phyloP scores from a whole-genome alignment of 2,797 vertebrate species.

The Acipenser transmontanus region DNA sequence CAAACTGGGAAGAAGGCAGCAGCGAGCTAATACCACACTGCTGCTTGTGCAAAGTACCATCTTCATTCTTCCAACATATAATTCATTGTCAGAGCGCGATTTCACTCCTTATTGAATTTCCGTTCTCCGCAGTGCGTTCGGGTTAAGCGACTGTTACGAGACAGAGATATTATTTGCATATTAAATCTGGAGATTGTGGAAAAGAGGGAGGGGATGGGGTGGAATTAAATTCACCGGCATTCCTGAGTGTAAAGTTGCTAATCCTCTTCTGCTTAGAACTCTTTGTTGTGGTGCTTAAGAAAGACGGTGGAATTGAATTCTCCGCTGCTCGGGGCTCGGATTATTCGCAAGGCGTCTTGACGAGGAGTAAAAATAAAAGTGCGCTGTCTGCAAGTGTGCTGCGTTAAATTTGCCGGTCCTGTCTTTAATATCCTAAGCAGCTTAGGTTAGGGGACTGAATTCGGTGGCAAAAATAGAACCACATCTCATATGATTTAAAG shows the following conservation, averaged over 20 bases:
- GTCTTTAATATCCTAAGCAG: slow-evolving; percentile 58
- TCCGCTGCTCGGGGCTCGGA: slow-evolving; percentile 57
- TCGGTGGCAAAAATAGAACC: too few species aligned
- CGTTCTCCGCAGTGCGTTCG: not conserved
- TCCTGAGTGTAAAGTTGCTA: slow-evolving; percentile 54
- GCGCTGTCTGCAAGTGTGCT: slow-evolving; percentile 61
- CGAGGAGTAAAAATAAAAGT: slow-evolving; percentile 71
- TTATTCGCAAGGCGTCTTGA: slow-evolving; percentile 72
- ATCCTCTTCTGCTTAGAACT: slow-evolving; percentile 68
- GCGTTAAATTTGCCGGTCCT: slow-evolving; percentile 65
- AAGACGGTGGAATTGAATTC: slow-evolving; percentile 68
- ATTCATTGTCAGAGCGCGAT: slow-evolving; percentile 3
- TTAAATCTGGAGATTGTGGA: slow-evolving; percentile 60
- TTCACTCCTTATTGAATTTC: slow-evolving; percentile 13
- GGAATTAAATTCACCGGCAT: slow-evolving; percentile 70
- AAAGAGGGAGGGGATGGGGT: slow-evolving; percentile 34
- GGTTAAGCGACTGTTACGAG: slow-evolving; percentile 12
- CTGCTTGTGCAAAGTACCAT: slow-evolving; percentile 18
- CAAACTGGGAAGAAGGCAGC: not conserved
- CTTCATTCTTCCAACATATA: slow-evolving; percentile 7
- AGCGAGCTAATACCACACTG: not conserved
- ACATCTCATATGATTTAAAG: too few species aligned
- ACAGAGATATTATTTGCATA: slow-evolving; percentile 62
- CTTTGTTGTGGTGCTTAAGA: slow-evolving; percentile 64
- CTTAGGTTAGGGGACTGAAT: slow-evolving; percentile 40